Percentiles rank a stretch among this genome's conserved stretches.
These are phyloP conservation scores for Catocala nupta DNA, from an alignment of 2,888 invertebrate species.

Conservation along the genomic window DNA sequence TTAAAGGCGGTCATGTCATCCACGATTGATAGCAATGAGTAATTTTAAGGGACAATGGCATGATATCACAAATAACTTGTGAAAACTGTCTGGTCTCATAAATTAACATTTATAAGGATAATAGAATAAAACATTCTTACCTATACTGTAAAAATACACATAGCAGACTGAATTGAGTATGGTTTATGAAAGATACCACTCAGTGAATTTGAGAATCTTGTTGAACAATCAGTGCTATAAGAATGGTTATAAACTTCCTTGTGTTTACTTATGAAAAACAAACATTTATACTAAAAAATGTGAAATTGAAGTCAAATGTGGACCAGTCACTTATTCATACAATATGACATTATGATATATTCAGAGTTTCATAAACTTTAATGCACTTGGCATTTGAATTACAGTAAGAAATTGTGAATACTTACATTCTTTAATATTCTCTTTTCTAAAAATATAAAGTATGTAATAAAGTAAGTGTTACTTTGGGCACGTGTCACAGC, in stretches of 20 bases:
- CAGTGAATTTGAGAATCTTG: conserved; percentile 12
- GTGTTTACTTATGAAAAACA: conserved; percentile 6
- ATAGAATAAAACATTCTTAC: no score
- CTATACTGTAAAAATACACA: no score
- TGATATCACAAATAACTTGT: no score
- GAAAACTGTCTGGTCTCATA: no score
- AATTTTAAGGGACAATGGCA: no score
- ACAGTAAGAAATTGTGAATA: background rate
- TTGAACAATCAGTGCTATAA: conserved; percentile 31
- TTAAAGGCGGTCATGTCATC: conserved; percentile 5
- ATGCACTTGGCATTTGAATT: background rate
- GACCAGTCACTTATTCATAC: no score
- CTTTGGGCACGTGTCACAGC: conserved; percentile 5
- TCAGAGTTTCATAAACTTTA: conserved; percentile 1
- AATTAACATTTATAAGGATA: no score
- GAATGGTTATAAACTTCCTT: conserved; percentile 46
- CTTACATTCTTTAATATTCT: no score
- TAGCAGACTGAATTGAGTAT: background rate
- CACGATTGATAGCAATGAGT: conserved; percentile 1
- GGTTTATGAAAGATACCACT: background rate
- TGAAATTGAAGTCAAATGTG: no score
- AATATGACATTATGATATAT: no score
- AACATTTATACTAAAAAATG: no score
- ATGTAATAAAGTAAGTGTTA: background rate
- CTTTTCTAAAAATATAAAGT: no score